Evolutionary conservation across 2,113 vertebrate species (phyloP), one percentile per base, ranked within the genome.

Genomic region (Salvelinus namaycush): DNA sequence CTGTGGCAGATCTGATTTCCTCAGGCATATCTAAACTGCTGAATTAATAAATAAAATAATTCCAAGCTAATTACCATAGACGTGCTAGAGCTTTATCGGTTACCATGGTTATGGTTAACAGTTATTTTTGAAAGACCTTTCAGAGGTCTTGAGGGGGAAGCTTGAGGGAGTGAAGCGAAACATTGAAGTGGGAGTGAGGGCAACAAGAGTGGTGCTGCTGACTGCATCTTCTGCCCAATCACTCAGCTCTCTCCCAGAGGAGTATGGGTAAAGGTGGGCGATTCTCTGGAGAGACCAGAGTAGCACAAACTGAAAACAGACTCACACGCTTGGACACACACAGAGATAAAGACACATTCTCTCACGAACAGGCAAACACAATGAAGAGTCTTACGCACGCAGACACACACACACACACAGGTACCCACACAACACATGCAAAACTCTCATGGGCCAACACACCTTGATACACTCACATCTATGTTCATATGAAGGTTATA

Each of bases 321-420:
- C 72, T 72, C 39, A 74, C 2, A 22, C 6, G 6, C 66, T 18
- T 31, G 29, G 24, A 62, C 34, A 78, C 16, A 70, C 49, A n/a
- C 62, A 29, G 3, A 11, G 12, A 31, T 16, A 12, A 59, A 79
- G 78, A 74, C 49, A 16, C 24, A 26, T 48, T 68, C 16, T 31
- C 65, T 27, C 49, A 26, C 20, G 11, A 12, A 9, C 27, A 54
- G 13, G 16, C 64, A 79, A 78, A 74, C 49, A 24, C 24, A 67
- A 5, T 26, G 13, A 14, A 31, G 9, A 26, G 29, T 22, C 24
- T 62, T 81, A 84, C 83, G 73, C 78, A 86, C 81, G 60, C 65
- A 31, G 72, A 80, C 83, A 80, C 73, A 71, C 48, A 67, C 51
- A 70, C 64, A 72, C 69, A 22, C 44, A 80, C n/a, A 14, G 74